Base-by-base conservation (phyloP, 2,888 invertebrate genomes). In the Nipponacmea schrenckii region DNA sequence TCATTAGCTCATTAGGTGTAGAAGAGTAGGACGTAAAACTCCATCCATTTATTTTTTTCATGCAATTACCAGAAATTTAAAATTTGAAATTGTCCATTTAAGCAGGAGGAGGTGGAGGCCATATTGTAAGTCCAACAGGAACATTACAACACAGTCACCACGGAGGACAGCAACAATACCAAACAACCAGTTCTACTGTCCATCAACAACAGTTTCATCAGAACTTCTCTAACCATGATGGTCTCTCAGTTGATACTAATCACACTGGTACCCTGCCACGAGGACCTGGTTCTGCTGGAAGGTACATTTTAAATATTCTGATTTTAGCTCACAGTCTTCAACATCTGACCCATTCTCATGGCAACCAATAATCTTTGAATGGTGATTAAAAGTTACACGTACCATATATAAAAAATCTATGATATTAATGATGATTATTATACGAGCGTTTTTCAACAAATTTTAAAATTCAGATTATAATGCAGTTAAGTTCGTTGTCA, bases 171-270 rank as follows among this genome's bases (percentile, higher is more conserved):
- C 76, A 75, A 50, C 76, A 77, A 39, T 74, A 75, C 26, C 70
- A 74, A 44, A 80, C 70, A 70, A 74, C 20, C 71, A 73, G 66
- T 68, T 64, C n/a, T 27, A 68, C 3, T 7, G 63, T 68, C 46
- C 64, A 20, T 31, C 71, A 73, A 65, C 64, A 74, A 24, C 74
- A 77, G 64, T 72, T 70, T 62, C 62, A 69, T n/a, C 71, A 73
- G 48, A 63, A 69, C 46, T 71, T 64, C 62, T 69, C 44, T 24
- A 50, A 69, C 66, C 78, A 77, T 27, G 79, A 79, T 64, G 80
- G 82, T 24, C 81, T 85, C n/a, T 83, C 83, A 62, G 82, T 85
- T 4, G 84, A 84, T 72, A 85, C 84, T 48, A 79, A 80, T 67
- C 75, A 76, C 8, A 74, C 76, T 10, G 73, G 73, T 12, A 77